These are phyloP conservation scores for Plectus sambesii DNA, from an alignment of 1,140 invertebrate species.

Conservation along the genomic window DNA sequence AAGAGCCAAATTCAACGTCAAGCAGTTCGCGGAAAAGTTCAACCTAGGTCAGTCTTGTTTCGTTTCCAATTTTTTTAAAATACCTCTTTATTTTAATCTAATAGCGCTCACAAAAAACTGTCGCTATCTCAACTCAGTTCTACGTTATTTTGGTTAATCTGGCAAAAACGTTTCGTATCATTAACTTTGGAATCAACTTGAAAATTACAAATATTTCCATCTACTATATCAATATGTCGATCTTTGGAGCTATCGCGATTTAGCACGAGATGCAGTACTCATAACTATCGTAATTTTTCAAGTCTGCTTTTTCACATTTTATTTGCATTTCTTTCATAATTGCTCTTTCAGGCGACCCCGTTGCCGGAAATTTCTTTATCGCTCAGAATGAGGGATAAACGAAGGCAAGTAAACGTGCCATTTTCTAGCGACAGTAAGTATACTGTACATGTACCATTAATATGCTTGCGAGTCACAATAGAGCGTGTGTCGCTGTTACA, in stretches of 20 bases:
- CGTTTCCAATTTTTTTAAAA: neutral
- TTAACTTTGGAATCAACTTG: neutral
- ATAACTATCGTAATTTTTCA: conserved; percentile 13
- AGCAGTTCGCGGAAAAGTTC: conserved; percentile 44
- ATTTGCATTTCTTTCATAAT: conserved; percentile 5
- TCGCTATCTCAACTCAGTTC: too few relatives aligned
- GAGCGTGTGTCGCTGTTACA: too few relatives aligned
- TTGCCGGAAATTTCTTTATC: conserved; percentile 43
- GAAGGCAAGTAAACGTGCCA: too few relatives aligned
- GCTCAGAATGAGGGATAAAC: conserved; percentile 38
- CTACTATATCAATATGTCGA: too few relatives aligned
- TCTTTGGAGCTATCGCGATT: too few relatives aligned
- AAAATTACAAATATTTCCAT: conserved; percentile 3
- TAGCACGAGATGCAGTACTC: too few relatives aligned
- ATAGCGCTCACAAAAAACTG: too few relatives aligned
- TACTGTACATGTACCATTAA: too few relatives aligned
- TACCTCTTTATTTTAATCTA: neutral
- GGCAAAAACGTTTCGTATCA: neutral
- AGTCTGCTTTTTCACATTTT: conserved; percentile 6
- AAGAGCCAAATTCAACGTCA: conserved; percentile 40
- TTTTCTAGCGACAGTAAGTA: too few relatives aligned
- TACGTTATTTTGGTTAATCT: too few relatives aligned
- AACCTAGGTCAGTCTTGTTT: conserved; percentile 29
- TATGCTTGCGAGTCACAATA: too few relatives aligned
- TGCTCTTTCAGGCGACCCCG: conserved; percentile 28